Evolutionary conservation across 2,888 invertebrate species (phyloP).

Genomic region (Drosophila sordidapex): DNA sequence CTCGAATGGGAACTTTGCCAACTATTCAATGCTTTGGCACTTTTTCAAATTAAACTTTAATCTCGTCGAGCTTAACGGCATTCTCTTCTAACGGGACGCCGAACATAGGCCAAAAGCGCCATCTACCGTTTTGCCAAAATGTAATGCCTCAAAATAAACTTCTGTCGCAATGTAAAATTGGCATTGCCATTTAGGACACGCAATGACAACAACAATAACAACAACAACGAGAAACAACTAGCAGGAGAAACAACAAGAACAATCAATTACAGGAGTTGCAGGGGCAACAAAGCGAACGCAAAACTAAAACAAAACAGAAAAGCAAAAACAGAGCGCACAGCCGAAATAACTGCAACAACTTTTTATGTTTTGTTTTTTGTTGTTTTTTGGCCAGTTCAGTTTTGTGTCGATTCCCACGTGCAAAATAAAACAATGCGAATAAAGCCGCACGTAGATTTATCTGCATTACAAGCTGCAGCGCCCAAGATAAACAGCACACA

Average conservation of each 20-base stretch:
- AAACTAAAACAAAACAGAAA: conserved; percentile 40
- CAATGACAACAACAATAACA: conserved; percentile 20
- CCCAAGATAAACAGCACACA: conserved; percentile 53
- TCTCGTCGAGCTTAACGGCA: conserved; percentile 36
- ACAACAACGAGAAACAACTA: conserved; percentile 19
- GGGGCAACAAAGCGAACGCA: conserved; percentile 19
- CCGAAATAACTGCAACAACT: conserved; percentile 53
- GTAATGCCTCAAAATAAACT: conserved; percentile 50
- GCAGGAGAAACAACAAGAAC: conserved; percentile 32
- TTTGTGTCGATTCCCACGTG: conserved; percentile 71
- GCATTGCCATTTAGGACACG: conserved; percentile 62
- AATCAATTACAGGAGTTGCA: conserved; percentile 50
- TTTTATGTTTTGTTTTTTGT: neutral
- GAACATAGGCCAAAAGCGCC: conserved; percentile 12
- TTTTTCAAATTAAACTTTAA: conserved; percentile 70
- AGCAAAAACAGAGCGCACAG: conserved; percentile 21
- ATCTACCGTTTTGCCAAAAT: conserved; percentile 25
- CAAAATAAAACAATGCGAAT: conserved; percentile 71
- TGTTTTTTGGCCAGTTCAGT: conserved; percentile 45
- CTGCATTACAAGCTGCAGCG: conserved; percentile 60
- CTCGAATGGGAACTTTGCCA: conserved; percentile 24
- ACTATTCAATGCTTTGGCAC: conserved; percentile 67
- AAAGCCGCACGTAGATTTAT: conserved; percentile 68
- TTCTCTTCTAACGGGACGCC: neutral
- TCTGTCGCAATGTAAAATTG: conserved; percentile 65